Percentiles rank a stretch among this genome's conserved stretches.
These are phyloP conservation scores for Asbolus verrucosus DNA, from an alignment of 1,140 invertebrate species.

Conservation along the genomic window DNA sequence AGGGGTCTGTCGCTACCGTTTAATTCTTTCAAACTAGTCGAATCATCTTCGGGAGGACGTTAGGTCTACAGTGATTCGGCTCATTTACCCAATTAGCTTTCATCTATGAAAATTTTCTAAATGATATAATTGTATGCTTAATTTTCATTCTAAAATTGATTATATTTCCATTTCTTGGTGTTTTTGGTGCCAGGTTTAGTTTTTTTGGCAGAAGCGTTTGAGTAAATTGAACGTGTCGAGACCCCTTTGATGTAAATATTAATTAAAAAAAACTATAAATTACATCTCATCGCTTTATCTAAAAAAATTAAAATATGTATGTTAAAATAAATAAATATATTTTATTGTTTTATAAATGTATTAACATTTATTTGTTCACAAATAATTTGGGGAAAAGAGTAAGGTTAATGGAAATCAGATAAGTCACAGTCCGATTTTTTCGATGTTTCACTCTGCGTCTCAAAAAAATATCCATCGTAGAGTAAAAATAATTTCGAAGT, in stretches of 20 bases:
- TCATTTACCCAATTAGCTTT: constrained; percentile 3
- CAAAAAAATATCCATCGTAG: too few relatives aligned
- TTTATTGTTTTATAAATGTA: too few relatives aligned
- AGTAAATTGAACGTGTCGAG: constrained; percentile 2
- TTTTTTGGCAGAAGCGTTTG: constrained; percentile 15
- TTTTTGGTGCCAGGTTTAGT: constrained; percentile 4
- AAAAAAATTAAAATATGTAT: too few relatives aligned
- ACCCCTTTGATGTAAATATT: not conserved
- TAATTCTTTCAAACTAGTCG: constrained; percentile 36
- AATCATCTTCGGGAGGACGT: constrained; percentile 10
- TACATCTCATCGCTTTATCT: not conserved
- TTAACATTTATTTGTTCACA: too few relatives aligned
- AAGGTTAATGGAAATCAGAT: too few relatives aligned
- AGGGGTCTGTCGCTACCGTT: constrained; percentile 30
- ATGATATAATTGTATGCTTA: too few relatives aligned
- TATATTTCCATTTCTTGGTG: constrained; percentile 13
- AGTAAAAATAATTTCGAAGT: too few relatives aligned
- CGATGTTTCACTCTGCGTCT: too few relatives aligned
- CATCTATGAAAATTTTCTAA: not conserved
- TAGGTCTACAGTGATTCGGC: not conserved
- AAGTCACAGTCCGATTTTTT: too few relatives aligned
- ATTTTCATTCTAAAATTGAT: too few relatives aligned
- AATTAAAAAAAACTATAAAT: not conserved
- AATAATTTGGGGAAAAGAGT: too few relatives aligned
- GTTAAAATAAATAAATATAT: too few relatives aligned